phyloP scores from a whole-genome alignment of 1,140 invertebrate species.

The Dryas iulia region DNA sequence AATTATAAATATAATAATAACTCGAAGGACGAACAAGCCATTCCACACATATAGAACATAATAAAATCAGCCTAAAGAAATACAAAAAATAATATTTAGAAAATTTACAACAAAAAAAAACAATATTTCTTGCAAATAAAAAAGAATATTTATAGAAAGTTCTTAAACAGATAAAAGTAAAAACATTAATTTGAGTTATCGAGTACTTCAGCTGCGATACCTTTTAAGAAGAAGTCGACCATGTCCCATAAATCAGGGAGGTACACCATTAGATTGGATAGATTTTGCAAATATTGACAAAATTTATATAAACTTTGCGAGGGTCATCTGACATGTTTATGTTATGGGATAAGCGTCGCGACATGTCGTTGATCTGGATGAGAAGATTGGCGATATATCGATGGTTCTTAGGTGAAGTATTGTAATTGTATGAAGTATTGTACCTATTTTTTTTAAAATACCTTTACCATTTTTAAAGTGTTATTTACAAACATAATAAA shows the following conservation, averaged over 20 bases:
- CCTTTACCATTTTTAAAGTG: no score
- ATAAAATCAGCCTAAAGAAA: background rate
- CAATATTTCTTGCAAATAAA: background rate
- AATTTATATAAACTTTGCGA: conserved; percentile 29
- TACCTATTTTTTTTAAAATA: no score
- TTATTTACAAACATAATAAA: no score
- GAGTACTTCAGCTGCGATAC: background rate
- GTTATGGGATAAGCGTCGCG: background rate
- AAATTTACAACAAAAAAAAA: background rate
- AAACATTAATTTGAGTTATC: conserved; percentile 6
- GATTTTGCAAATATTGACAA: conserved; percentile 32
- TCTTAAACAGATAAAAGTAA: background rate
- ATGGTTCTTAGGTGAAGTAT: no score
- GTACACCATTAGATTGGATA: conserved; percentile 20
- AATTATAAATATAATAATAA: background rate
- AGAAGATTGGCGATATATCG: background rate
- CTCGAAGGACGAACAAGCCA: background rate
- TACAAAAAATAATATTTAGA: background rate
- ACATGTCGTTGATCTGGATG: background rate
- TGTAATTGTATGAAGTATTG: no score
- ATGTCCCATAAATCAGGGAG: conserved; percentile 30
- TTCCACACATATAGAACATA: background rate
- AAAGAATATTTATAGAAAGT: conserved; percentile 1
- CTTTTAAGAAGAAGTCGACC: conserved; percentile 1
- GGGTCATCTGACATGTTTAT: conserved; percentile 25